Evolutionary conservation across 2,797 vertebrate genomes (phyloP).

Genomic region (Karalla daura): DNA sequence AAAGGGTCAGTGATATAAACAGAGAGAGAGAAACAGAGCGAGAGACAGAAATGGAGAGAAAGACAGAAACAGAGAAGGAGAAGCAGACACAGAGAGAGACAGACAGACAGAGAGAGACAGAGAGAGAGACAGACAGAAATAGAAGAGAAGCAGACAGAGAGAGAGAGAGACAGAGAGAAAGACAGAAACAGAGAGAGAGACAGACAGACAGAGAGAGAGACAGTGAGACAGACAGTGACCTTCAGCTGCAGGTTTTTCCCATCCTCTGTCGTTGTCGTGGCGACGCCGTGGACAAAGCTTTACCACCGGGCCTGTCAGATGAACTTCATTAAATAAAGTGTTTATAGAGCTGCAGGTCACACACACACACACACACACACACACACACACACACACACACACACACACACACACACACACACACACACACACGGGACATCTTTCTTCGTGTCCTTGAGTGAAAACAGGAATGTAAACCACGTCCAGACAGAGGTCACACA

Average conservation of each 20-base stretch:
- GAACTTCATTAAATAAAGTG: conserved; percentile 66
- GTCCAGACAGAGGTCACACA: conserved; percentile 25
- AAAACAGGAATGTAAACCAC: conserved; percentile 44
- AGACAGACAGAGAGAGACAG: too few species aligned
- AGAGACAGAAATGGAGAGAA: too few species aligned
- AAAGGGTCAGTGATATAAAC: too few species aligned
- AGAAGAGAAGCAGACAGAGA: too few species aligned
- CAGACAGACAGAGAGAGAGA: too few species aligned
- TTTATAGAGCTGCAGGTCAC: conserved; percentile 51
- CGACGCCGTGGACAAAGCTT: conserved; percentile 37
- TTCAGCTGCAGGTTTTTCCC: conserved; percentile 39
- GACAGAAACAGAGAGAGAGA: not conserved
- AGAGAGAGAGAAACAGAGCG: too few species aligned
- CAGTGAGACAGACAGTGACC: conserved; percentile 1
- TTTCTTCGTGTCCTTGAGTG: not conserved
- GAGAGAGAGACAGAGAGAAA: not conserved
- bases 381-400: conserved; percentile 1
- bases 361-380: conserved; percentile 6
- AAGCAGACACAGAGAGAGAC: too few species aligned
- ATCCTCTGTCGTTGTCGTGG: conserved; percentile 27
- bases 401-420: not conserved
- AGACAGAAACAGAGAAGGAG: too few species aligned
- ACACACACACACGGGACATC: not conserved
- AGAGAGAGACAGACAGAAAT: too few species aligned
- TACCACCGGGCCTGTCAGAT: conserved; percentile 42